Percentiles rank a stretch among this genome's conserved stretches.
phyloP scores from a whole-genome alignment of 2,797 vertebrate genomes.

The Coregonus sp. region DNA sequence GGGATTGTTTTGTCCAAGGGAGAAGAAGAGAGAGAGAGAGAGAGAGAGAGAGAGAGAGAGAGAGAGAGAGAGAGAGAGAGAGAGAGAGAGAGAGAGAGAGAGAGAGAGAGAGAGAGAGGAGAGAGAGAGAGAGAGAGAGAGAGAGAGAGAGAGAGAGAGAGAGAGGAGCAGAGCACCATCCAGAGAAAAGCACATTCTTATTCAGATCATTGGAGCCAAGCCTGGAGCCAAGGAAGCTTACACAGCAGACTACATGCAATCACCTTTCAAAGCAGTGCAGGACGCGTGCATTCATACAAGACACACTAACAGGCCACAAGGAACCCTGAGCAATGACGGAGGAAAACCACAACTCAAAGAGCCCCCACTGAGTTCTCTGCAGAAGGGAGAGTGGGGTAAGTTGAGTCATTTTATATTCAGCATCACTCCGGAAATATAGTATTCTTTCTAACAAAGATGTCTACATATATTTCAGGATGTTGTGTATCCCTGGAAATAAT shows the following conservation, averaged over 20 bases:
- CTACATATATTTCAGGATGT: too few species aligned
- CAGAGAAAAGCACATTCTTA: slow-evolving; percentile 38
- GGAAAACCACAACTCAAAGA: slow-evolving; percentile 20
- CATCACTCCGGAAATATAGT: too few species aligned
- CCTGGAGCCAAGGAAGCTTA: slow-evolving; percentile 38
- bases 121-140: too few species aligned
- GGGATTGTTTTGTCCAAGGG: not conserved
- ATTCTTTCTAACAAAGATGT: too few species aligned
- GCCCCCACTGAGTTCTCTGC: not conserved
- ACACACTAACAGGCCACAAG: not conserved
- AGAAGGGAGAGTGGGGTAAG: too few species aligned
- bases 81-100: slow-evolving; percentile 7
- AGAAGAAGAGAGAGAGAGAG: not conserved
- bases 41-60: slow-evolving; percentile 21
- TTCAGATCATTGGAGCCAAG: slow-evolving; percentile 47
- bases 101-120: slow-evolving; percentile 24
- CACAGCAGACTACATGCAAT: slow-evolving; percentile 40
- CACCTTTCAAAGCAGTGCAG: slow-evolving; percentile 39
- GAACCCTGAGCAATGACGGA: not conserved
- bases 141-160: slow-evolving; percentile 35
- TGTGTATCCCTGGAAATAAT: too few species aligned
- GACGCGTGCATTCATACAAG: slow-evolving; percentile 19
- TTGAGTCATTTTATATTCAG: too few species aligned
- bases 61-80: slow-evolving; percentile 12
- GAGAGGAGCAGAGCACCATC: slow-evolving; percentile 25